Evolutionary conservation across 2,888 invertebrate species (phyloP), one percentile per base, ranked within the genome.

Genomic region (Gymnoscelis rufifasciata): DNA sequence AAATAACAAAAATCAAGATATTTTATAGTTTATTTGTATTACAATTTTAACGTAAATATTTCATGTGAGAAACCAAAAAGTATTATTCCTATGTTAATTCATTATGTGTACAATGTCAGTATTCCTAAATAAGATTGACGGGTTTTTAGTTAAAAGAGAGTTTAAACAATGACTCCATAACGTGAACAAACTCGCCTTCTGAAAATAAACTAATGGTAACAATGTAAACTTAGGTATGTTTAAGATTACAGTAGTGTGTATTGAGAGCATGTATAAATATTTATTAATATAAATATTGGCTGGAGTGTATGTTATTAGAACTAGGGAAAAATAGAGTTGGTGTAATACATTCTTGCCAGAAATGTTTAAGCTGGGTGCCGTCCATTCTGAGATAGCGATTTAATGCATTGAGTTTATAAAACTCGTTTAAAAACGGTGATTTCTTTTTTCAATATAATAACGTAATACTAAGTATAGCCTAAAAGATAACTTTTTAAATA

Each of bases 41-140:
- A n/a, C 2, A 8, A 30, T 12, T 5, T 14, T n/a, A 14, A 12
- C 12, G 29, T 30, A 5, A 19, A 5, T 19, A 19, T 2, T 19
- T 19, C 3, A 19, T 19, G 19, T 19, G 5, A 19, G 5, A 19
- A 5, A 5, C 19, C 19, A 19, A 19, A 19, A 19, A 19, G 19
- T n/a, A 19, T 19, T 3, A 19, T 19, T 19, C 19, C 2, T 19
- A 19, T 3, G 19, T 19, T 3, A 19, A 19, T 5, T 19, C 12
- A 40, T n/a, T 30, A 31, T 24, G 19, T 31, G 1, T 19, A 35
- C 24, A 14, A 30, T 14, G 37, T 35, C 35, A 15, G 19, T 24
- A 39, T 45, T 45, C 23, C 35, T 35, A 14, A 40, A 46, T 26
- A 14, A 46, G 26, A 40, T 40, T 40, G 30, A 46, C 15, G 24